Percentiles rank a stretch among this genome's conserved stretches.
Evolutionary conservation across 2,888 invertebrate species (phyloP).

Genomic region (Odontocolon sp.): DNA sequence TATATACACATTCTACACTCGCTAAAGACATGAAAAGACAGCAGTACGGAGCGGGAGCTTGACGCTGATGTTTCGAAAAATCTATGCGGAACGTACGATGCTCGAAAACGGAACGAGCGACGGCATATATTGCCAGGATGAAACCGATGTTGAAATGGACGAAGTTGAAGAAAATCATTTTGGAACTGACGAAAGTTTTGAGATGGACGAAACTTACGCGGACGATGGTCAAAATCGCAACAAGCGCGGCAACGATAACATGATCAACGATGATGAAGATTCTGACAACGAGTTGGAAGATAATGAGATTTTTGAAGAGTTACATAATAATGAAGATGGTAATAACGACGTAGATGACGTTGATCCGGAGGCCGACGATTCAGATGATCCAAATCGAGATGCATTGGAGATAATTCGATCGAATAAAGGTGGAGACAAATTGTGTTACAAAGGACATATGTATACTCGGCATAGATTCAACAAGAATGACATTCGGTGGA

Average conservation of each 20-base stretch:
- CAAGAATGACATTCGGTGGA: conserved; percentile 4
- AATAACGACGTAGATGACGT: neutral
- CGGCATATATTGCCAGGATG: neutral
- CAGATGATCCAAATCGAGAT: neutral
- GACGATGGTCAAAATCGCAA: neutral
- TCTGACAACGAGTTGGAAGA: neutral
- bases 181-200: neutral
- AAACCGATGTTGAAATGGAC: neutral
- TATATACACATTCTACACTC: neutral
- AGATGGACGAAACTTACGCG: neutral
- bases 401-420: neutral
- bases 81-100: neutral
- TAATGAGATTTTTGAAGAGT: too few relatives aligned
- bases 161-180: neutral
- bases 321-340: too few relatives aligned
- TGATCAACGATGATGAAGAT: neutral
- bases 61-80: neutral
- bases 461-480: neutral
- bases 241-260: neutral
- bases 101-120: neutral
- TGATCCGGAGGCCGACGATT: neutral
- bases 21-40: neutral
- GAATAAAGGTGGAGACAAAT: conserved; percentile 2
- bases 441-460: conserved; percentile 4
- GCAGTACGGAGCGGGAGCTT: neutral